Evolutionary conservation across 2,797 vertebrate species (phyloP), one percentile per base, ranked within the genome.

Genomic region (Perodicticus potto): DNA sequence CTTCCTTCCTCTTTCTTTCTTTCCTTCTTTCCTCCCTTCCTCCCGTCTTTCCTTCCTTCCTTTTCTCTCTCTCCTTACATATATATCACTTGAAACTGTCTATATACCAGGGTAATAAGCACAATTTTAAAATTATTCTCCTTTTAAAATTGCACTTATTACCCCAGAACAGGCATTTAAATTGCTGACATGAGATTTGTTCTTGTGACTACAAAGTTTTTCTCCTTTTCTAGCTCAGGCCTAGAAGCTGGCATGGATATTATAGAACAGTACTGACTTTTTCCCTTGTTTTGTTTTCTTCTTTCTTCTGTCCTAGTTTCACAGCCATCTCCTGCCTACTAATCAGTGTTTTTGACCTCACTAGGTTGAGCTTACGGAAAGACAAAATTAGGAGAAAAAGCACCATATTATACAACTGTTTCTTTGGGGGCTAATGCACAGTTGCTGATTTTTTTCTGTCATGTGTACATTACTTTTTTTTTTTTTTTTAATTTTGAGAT

Each of bases 121-220:
- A 85, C 61, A 87, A 77, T n/a, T 57, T 88, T 65, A 55, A 74
- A 86, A 27, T 57, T 72, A 43, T 14, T 90, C 37, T 78, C 45
- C 3, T 73, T 88, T 63, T 63, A 63, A 63, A 63, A 63, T 63
- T 14, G 27, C 29, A 27, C 27, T 63, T 63, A 63, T 63, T 63
- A 65, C 63, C 27, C 29, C 14, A 29, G 13, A 32, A 65, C 63
- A 91, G 16, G 69, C 23, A 8, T 88, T 94, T 74, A 81, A 69
- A 91, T 86, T 83, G 13, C 34, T 78, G 69, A 85, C 67, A 90
- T 85, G 40, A 85, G 34, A 63, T 78, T 95, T 96, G 6, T 89
- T 89, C 37, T 67, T 83, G 22, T 63, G 32, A 63, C 59, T 91
- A 78, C 55, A 63, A 88, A 37, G 12, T 65, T 89, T 78, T 14